Base-by-base conservation (phyloP, 1,140 invertebrate species). In the Drosophila grimshawi region DNA sequence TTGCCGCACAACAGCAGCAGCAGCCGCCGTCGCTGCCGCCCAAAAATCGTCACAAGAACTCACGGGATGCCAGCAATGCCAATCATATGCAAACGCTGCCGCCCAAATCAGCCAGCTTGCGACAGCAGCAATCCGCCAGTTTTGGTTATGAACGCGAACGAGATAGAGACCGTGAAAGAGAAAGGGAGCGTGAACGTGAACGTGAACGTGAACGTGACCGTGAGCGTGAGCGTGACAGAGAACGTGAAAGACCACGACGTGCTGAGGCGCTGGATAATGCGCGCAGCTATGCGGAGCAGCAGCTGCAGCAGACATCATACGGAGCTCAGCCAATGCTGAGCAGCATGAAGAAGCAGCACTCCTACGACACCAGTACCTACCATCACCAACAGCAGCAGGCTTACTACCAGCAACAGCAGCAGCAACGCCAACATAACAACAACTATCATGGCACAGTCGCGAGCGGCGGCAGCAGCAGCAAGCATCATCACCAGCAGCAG, bases 11-110 rank as follows among this genome's bases (percentile, higher is more conserved):
- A 30, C 89, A 76, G 5, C 85, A 86, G 43, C 81, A 90, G 5
- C 83, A 91, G 29, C 92, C 92, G 3, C 92, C 92, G 1, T 76
- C 90, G 30, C 33, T 92, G 71, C 92, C 92, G 48, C 92, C 92
- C 5, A 92, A 92, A 57, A 92, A 92, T 76, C 80, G 91, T 8
- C 90, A 92, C 57, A 92, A 92, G 66, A 72, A 48, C 10, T 56
- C 67, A 27, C 70, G 76, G 11, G 88, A 83, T 43, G 76, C 67
- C 19, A 82, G 64, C 70, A 90, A 91, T 78, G 85, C 81, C 30
- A 91, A 92, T 57, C 79, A 89, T 11, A 83, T 90, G 76, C 90
- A 92, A 39, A 92, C 88, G 5, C 49, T 92, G 73, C 92, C 92
- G 2, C 83, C 86, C 3, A 92, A 92, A 49, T 85, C 91, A 1